A percentile compares a stretch with the other conserved stretches of the same genome.
Evolutionary conservation across 1,140 invertebrate genomes (phyloP).

Genomic region (Musca vetustissima): DNA sequence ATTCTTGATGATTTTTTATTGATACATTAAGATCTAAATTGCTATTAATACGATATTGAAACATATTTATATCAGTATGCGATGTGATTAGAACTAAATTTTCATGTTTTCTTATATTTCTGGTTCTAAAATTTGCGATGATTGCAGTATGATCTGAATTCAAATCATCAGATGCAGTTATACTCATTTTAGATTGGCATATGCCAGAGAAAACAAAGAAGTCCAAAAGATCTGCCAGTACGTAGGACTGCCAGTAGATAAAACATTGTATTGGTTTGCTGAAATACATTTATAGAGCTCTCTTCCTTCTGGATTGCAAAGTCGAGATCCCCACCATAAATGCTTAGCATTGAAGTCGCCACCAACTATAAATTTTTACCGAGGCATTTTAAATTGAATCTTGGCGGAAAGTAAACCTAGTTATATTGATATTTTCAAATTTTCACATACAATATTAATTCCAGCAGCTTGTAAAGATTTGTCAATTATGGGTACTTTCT

Average conservation of each 20-base stretch:
- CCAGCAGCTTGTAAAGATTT: too few species aligned
- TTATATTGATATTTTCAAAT: too few species aligned
- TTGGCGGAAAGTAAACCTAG: too few species aligned
- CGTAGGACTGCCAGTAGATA: background rate
- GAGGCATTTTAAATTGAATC: background rate
- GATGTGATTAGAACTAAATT: background rate
- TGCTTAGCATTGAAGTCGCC: background rate
- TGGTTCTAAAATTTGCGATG: background rate
- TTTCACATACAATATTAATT: too few species aligned
- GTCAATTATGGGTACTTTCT: too few species aligned
- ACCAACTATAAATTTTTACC: constrained; percentile 3
- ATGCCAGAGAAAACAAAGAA: background rate
- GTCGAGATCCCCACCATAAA: background rate
- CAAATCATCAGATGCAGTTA: background rate
- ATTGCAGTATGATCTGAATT: background rate
- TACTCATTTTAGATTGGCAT: background rate
- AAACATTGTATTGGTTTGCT: background rate
- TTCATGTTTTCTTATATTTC: too few species aligned
- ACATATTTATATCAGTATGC: background rate
- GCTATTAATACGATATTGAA: background rate
- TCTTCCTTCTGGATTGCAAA: background rate
- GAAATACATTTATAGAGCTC: background rate
- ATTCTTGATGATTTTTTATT: background rate
- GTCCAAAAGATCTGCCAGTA: constrained; percentile 10
- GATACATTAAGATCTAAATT: background rate